These are phyloP conservation scores for Zosterops pallidus DNA, from an alignment of 2,113 vertebrate species.

Conservation along the genomic window DNA sequence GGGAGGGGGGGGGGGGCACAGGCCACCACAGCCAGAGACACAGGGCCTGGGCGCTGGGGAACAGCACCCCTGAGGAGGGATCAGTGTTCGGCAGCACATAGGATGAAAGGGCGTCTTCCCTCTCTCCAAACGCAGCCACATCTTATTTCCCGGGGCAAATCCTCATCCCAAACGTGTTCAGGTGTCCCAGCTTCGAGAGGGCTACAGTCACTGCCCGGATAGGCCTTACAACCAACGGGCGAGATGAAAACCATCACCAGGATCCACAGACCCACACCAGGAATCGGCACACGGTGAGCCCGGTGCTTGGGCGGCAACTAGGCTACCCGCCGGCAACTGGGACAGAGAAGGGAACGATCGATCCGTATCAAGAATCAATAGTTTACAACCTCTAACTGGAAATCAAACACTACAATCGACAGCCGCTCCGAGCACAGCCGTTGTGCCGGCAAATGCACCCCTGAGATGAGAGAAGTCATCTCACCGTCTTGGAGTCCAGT, in stretches of 20 bases:
- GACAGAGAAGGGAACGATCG: background rate
- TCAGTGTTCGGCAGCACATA: background rate
- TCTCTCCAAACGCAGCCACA: background rate
- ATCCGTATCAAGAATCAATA: background rate
- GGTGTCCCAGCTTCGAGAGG: background rate
- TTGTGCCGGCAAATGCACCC: background rate
- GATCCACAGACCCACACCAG: background rate
- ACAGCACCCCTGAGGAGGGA: background rate
- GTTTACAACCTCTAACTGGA: slow-evolving; percentile 6
- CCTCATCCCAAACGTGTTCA: background rate
- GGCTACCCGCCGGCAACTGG: background rate
- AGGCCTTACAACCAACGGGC: background rate
- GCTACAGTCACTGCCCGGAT: background rate
- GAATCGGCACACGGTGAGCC: background rate
- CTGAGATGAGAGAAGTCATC: slow-evolving; percentile 64
- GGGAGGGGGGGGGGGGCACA: background rate
- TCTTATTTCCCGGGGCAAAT: background rate
- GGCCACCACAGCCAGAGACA: background rate
- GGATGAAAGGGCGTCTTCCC: background rate
- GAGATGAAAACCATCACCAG: background rate
- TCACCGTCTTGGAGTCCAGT: slow-evolving; percentile 99
- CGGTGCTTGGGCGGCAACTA: background rate
- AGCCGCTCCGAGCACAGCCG: background rate
- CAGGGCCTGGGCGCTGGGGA: background rate
- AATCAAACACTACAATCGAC: background rate